Conservation (phyloP, 1,140 invertebrate genomes). For the Drosophila ambigua region DNA sequence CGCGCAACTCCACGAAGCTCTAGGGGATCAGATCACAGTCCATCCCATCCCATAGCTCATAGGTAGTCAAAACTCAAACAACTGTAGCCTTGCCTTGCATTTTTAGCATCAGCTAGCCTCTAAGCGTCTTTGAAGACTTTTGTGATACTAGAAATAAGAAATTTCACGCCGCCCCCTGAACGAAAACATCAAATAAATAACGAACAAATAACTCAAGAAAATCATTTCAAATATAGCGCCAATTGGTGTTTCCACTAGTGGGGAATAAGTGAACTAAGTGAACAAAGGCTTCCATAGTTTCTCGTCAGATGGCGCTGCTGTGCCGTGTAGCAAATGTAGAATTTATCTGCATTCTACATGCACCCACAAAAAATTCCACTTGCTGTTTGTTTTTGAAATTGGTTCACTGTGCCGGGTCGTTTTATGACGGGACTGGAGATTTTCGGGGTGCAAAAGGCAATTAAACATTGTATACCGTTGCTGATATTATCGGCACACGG, state of each 20-base stretch:
- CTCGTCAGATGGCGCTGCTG: no score
- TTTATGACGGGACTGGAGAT: slow-evolving; percentile 29
- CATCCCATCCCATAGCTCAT: slow-evolving; percentile 16
- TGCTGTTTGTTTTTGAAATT: slow-evolving; percentile 44
- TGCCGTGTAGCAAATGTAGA: no score
- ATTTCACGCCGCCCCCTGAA: slow-evolving; percentile 18
- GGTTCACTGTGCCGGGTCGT: slow-evolving; percentile 4
- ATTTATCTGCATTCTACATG: no score
- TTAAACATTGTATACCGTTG: slow-evolving; percentile 31
- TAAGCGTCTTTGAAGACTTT: slow-evolving; percentile 40
- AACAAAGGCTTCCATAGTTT: no score
- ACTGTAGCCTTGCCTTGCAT: slow-evolving; percentile 43
- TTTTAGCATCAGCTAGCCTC: slow-evolving; percentile 50
- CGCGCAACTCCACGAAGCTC: slow-evolving; percentile 69
- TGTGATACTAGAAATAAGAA: slow-evolving; percentile 55
- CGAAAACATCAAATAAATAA: slow-evolving; percentile 5
- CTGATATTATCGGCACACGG: slow-evolving; percentile 37
- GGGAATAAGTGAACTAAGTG: no score
- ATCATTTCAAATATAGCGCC: not conserved
- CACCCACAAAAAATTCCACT: no score
- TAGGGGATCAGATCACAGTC: slow-evolving; percentile 22
- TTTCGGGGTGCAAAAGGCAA: slow-evolving; percentile 36
- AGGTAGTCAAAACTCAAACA: slow-evolving; percentile 34
- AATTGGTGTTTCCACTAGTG: not conserved
- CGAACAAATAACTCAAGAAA: not conserved